These are phyloP conservation scores for Cryptus viduatorius DNA, from an alignment of 2,888 invertebrate species.

Conservation along the genomic window DNA sequence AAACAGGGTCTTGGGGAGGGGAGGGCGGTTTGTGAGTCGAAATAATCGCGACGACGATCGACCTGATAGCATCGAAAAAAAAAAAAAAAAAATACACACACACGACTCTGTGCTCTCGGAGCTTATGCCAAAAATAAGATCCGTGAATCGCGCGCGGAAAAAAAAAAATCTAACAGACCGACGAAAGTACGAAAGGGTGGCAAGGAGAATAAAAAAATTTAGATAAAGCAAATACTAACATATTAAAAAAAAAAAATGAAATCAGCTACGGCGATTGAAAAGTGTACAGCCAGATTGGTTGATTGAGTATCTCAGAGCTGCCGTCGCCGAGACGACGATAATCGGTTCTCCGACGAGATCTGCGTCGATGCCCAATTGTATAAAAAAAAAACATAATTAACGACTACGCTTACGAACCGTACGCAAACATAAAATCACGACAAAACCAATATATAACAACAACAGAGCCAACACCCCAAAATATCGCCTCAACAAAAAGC, in stretches of 20 bases:
- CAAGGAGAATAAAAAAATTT: slow-evolving; percentile 18
- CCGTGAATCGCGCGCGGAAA: slow-evolving; percentile 21
- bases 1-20: slow-evolving; percentile 57
- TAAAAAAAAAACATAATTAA: slow-evolving; percentile 13
- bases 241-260: slow-evolving; percentile 22
- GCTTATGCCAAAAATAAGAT: slow-evolving; percentile 24
- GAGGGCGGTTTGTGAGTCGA: slow-evolving; percentile 50
- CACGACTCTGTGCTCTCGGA: slow-evolving; percentile 12
- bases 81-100: neutral
- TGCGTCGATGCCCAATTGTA: slow-evolving; percentile 32
- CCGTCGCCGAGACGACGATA: slow-evolving; percentile 55
- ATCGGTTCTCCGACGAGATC: slow-evolving; percentile 55
- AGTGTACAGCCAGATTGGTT: slow-evolving; percentile 70
- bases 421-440: slow-evolving; percentile 45
- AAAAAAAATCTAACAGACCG: slow-evolving; percentile 19
- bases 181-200: slow-evolving; percentile 48
- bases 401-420: slow-evolving; percentile 33
- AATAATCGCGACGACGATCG: slow-evolving; percentile 59
- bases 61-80: slow-evolving; percentile 60
- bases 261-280: slow-evolving; percentile 66
- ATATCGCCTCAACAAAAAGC: slow-evolving; percentile 40
- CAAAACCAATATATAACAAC: slow-evolving; percentile 2
- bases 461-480: slow-evolving; percentile 27
- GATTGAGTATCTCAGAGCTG: slow-evolving; percentile 47
- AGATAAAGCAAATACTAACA: slow-evolving; percentile 54